These are phyloP conservation scores for Xiphophorus maculatus DNA, from an alignment of 2,113 vertebrate species.

Conservation along the genomic window DNA sequence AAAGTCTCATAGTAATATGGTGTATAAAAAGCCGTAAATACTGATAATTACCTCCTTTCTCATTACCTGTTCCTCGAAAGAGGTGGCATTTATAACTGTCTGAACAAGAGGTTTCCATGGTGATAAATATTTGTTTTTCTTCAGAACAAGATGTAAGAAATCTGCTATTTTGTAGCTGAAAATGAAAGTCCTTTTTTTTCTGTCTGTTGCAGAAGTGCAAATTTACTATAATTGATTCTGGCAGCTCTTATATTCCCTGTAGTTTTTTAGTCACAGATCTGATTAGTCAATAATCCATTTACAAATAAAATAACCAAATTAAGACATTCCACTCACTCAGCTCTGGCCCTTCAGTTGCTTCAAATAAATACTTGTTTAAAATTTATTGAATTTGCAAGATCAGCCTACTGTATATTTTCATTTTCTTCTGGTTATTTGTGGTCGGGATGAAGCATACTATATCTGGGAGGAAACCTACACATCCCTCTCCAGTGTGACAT, in stretches of 20 bases:
- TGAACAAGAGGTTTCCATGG: conserved; percentile 33
- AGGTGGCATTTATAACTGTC: conserved; percentile 21
- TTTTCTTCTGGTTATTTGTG: too few species aligned
- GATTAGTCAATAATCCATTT: conserved; percentile 9
- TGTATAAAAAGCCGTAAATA: conserved; percentile 6
- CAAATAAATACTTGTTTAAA: conserved; percentile 11
- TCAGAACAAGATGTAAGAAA: background rate
- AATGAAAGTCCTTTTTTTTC: background rate
- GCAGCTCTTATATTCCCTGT: background rate
- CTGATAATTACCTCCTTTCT: background rate
- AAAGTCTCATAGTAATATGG: conserved; percentile 11
- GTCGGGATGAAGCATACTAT: too few species aligned
- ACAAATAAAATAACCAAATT: conserved; percentile 1
- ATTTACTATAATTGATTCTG: background rate
- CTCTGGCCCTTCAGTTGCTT: conserved; percentile 14
- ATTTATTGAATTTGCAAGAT: background rate
- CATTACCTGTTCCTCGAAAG: background rate
- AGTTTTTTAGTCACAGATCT: background rate
- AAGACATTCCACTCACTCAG: background rate
- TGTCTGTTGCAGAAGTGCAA: background rate
- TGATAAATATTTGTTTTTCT: conserved; percentile 35
- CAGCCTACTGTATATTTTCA: too few species aligned
- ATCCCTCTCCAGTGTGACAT: too few species aligned
- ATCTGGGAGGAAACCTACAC: too few species aligned
- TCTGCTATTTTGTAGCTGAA: conserved; percentile 21